Evolutionary conservation across 2,113 vertebrate species (phyloP), one percentile per base, ranked within the genome.

Genomic region (Calyptommatus sinebrachiatus): DNA sequence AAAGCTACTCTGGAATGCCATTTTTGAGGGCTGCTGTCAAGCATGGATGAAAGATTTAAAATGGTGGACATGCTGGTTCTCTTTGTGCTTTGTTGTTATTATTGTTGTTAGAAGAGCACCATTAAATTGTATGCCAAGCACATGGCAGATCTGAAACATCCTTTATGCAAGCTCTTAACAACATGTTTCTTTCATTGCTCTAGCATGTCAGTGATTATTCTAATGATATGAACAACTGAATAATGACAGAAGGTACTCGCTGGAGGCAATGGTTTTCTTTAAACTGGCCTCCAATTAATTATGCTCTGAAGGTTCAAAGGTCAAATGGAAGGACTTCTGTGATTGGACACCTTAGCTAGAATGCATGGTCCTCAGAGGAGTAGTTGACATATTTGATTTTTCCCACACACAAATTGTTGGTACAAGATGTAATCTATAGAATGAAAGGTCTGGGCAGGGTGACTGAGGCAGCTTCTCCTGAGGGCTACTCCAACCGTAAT

Each of bases 401-500:
- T 84, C 85, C 89, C 92, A 90, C 94, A 90, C 93, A 80, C 87
- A 86, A 88, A 89, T 81, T 90, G 90, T 86, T 88, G 90, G 87
- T 88, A 83, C 84, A 83, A 88, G 86, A 87, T 82, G 85, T 74
- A 85, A 88, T 89, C 89, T 80, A 74, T 73, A 84, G 85, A 88
- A 84, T 45, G 83, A 89, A 88, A 84, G 81, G 84, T 81, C 81
- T 53, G 81, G 87, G 85, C 73, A 66, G 83, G 73, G 80, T 91
- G 84, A 86, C 0, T 89, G 85, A 77, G 89, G 91, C 88, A 88
- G 89, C 80, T 89, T 85, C 61, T 91, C 87, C 86, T 71, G 88
- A 61, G 84, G 87, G 45, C 14, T 69, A 7, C 53, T 57, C 66
- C 84, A 73, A 87, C 71, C 22, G 80, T 45, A 63, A 79, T 77